Conservation (phyloP, 92 coral and sea anemone genomes). For the Porites cylindrica region DNA sequence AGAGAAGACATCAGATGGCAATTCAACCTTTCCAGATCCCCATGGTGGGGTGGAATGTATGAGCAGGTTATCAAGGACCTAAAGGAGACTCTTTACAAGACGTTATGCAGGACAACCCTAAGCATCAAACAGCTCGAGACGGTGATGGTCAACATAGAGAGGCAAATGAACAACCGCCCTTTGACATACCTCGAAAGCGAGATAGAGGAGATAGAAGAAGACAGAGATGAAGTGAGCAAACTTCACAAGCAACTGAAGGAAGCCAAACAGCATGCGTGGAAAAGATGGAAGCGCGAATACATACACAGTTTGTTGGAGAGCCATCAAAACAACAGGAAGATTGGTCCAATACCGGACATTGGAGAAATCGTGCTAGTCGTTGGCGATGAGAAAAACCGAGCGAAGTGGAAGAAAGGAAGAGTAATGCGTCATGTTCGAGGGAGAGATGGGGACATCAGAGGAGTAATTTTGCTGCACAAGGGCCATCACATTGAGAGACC, state of each 20-base stretch:
- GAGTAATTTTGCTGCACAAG: no score
- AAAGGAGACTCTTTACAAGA: conserved; percentile 68
- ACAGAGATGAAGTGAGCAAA: neutral
- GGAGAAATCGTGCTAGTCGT: conserved; percentile 55
- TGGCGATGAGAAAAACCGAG: conserved; percentile 32
- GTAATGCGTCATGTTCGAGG: conserved; percentile 30
- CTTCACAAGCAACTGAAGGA: conserved; percentile 6
- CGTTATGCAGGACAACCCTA: conserved; percentile 52
- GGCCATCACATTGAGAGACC: conserved; percentile 8
- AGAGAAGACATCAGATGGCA: conserved; percentile 57
- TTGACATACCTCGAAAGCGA: no score
- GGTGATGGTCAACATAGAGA: neutral
- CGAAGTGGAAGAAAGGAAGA: conserved; percentile 58
- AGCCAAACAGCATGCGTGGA: no score
- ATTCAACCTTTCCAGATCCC: conserved; percentile 42
- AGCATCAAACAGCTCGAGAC: conserved; percentile 34
- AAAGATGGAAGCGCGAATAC: conserved; percentile 20
- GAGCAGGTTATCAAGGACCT: conserved; percentile 39
- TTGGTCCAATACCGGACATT: conserved; percentile 23
- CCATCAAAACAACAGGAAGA: conserved; percentile 50
- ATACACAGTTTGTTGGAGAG: conserved; percentile 58
- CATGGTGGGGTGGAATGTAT: conserved; percentile 5
- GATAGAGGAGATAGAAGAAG: conserved; percentile 1
- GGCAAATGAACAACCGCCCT: no score
- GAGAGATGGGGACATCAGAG: no score